A percentile compares a stretch with the other conserved stretches of the same genome.
Evolutionary conservation across 1,140 invertebrate genomes (phyloP).

Genomic region (Seison nebaliae): DNA sequence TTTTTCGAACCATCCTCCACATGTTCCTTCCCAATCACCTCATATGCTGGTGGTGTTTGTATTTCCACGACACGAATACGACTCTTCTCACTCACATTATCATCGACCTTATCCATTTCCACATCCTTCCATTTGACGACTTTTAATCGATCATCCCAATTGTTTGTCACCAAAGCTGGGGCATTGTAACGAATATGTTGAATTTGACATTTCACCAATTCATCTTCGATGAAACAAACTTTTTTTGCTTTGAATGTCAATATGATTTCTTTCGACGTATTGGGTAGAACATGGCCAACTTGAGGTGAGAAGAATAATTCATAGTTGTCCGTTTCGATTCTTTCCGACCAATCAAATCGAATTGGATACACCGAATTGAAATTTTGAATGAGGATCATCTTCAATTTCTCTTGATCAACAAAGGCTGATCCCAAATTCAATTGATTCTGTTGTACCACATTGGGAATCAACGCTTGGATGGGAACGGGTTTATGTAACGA

Average conservation of each 20-base stretch:
- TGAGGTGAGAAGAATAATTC: constrained; percentile 6
- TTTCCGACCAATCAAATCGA: constrained; percentile 16
- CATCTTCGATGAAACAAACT: constrained; percentile 18
- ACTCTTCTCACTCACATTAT: no score
- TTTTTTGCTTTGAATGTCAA: constrained; percentile 22
- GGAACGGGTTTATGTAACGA: not conserved
- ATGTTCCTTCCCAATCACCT: no score
- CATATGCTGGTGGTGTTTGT: no score
- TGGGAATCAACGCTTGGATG: constrained; percentile 20
- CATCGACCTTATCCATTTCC: not conserved
- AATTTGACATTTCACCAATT: constrained; percentile 18
- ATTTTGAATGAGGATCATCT: constrained; percentile 18
- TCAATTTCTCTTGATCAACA: constrained; percentile 25
- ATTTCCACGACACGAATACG: no score
- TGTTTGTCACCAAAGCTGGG: constrained; percentile 19
- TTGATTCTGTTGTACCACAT: no score
- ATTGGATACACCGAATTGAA: no score
- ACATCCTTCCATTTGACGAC: constrained; percentile 26
- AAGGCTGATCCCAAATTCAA: constrained; percentile 24
- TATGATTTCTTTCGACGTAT: constrained; percentile 21
- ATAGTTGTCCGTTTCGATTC: not conserved
- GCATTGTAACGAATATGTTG: constrained; percentile 25
- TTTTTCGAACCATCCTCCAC: no score
- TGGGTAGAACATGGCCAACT: constrained; percentile 12
- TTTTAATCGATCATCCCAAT: constrained; percentile 27